phyloP scores from a whole-genome alignment of 2,888 invertebrate species.

The Schizotus pectinicornis region DNA sequence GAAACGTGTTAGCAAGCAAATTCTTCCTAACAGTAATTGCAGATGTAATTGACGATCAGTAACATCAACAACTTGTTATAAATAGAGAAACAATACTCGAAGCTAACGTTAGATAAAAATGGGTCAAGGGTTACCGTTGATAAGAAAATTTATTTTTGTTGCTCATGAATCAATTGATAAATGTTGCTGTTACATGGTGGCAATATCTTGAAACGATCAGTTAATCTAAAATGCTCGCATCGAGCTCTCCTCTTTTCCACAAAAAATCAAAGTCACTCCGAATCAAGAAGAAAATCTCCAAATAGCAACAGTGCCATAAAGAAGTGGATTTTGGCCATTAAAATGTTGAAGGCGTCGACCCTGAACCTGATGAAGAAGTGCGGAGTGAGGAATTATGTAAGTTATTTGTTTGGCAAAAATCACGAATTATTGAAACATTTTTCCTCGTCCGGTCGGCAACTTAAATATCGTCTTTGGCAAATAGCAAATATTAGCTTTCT shows the following conservation, averaged over 20 bases:
- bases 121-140: conserved; percentile 23
- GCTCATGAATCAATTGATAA: conserved; percentile 17
- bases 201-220: conserved; percentile 6
- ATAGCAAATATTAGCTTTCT: neutral
- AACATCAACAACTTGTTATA: neutral
- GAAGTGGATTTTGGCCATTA: neutral
- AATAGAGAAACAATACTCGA: conserved; percentile 8
- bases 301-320: neutral
- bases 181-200: neutral
- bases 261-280: conserved; percentile 4
- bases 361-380: neutral
- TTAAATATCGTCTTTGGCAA: neutral
- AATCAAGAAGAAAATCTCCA: conserved; percentile 10
- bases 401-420: neutral
- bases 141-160: conserved; percentile 12
- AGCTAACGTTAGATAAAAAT: conserved; percentile 17
- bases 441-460: no score
- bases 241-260: conserved; percentile 7
- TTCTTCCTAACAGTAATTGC: no score
- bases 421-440: no score
- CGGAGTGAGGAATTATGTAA: neutral
- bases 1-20: no score
- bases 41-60: no score
- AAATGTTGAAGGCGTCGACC: conserved; percentile 1
- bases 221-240: conserved; percentile 23